phyloP scores from a whole-genome alignment of 2,888 invertebrate species.

The Acanthosepion esculentum region DNA sequence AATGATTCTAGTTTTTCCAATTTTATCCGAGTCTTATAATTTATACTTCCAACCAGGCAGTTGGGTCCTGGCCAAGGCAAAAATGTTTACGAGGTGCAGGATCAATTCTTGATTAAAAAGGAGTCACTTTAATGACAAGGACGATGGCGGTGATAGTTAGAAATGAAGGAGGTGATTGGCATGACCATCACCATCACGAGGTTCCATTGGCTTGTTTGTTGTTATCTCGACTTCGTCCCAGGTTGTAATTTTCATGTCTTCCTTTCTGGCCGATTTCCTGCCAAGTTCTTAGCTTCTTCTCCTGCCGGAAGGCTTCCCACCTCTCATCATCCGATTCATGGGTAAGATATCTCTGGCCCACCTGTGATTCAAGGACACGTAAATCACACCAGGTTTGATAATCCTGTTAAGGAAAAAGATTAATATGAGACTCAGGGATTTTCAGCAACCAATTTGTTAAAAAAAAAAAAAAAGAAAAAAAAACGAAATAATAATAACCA shows the following conservation, averaged over 20 bases:
- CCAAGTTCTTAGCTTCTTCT: slow-evolving; percentile 75
- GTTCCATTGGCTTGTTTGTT: slow-evolving; percentile 59
- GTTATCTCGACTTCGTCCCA: slow-evolving; percentile 67
- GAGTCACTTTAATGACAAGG: neutral
- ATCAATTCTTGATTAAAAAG: neutral
- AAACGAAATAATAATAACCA: too few relatives aligned
- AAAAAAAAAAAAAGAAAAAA: neutral
- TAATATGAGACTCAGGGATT: neutral
- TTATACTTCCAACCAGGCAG: neutral
- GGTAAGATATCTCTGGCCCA: slow-evolving; percentile 88
- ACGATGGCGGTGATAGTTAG: neutral
- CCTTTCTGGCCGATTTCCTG: slow-evolving; percentile 72
- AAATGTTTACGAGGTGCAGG: neutral
- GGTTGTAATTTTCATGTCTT: slow-evolving; percentile 69
- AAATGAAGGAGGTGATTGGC: neutral
- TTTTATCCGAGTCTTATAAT: neutral
- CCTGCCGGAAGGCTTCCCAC: slow-evolving; percentile 82
- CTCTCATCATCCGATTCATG: slow-evolving; percentile 94
- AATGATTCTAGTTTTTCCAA: neutral
- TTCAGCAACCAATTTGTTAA: neutral
- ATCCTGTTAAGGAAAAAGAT: slow-evolving; percentile 78
- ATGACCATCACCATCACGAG: neutral
- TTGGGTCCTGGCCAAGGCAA: neutral
- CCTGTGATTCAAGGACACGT: slow-evolving; percentile 85
- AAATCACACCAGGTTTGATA: slow-evolving; percentile 96